These are phyloP conservation scores for Drosophila ohnishii DNA, from an alignment of 1,140 invertebrate genomes.

Conservation along the genomic window DNA sequence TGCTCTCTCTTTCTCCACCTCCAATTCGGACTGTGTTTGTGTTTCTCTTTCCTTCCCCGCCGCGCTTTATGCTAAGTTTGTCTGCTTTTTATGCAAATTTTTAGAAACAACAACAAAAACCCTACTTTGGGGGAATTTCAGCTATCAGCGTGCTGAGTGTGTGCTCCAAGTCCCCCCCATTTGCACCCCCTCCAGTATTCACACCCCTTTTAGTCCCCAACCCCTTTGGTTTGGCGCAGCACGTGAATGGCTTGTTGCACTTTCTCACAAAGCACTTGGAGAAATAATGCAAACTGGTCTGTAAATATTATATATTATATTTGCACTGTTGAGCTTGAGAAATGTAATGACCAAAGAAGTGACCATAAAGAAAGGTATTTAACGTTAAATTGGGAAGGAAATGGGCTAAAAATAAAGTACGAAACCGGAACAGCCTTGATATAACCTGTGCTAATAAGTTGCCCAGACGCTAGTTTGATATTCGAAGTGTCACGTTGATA, in stretches of 20 bases:
- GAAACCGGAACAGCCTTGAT: conserved; percentile 6
- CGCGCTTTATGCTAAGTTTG: conserved; percentile 52
- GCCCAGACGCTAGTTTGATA: background rate
- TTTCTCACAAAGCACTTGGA: conserved; percentile 12
- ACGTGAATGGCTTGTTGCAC: conserved; percentile 38
- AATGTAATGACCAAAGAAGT: background rate
- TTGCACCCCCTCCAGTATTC: conserved; percentile 3
- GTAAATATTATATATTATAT: background rate
- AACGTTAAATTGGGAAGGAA: background rate
- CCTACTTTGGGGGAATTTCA: conserved; percentile 41
- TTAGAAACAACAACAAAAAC: conserved; percentile 51
- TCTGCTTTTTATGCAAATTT: conserved; percentile 74
- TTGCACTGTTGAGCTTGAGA: background rate
- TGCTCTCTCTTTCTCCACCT: conserved; percentile 10
- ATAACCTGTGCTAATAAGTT: conserved; percentile 2
- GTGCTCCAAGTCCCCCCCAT: conserved; percentile 17
- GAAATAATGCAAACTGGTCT: background rate
- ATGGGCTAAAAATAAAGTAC: background rate
- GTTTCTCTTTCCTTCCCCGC: conserved; percentile 46
- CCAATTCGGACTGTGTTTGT: conserved; percentile 4
- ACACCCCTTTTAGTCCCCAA: background rate
- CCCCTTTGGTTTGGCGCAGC: conserved; percentile 2
- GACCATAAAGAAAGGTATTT: background rate
- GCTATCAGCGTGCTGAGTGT: conserved; percentile 47
- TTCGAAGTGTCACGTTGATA: conserved; percentile 18